A percentile compares a stretch with the other conserved stretches of the same genome.
These are phyloP conservation scores for Cydia strobilella DNA, from an alignment of 1,140 invertebrate genomes.

Conservation along the genomic window DNA sequence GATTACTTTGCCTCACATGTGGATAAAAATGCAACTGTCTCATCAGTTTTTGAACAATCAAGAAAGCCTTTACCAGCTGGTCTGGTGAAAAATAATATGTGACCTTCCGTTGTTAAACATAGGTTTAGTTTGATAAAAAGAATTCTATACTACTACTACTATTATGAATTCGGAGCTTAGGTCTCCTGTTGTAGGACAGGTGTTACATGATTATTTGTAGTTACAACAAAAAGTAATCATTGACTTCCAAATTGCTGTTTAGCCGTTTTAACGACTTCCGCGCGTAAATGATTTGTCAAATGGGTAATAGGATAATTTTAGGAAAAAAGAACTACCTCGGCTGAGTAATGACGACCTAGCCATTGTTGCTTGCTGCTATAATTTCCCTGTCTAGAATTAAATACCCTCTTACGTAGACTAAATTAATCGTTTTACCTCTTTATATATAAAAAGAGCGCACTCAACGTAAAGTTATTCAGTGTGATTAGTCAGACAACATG, in stretches of 20 bases:
- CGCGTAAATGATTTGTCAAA: constrained; percentile 1
- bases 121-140: too few species aligned
- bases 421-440: not conserved
- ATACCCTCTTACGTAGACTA: not conserved
- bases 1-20: too few species aligned
- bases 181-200: too few species aligned
- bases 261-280: not conserved
- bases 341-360: not conserved
- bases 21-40: too few species aligned
- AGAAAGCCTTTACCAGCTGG: too few species aligned
- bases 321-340: not conserved
- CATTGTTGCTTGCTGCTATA: not conserved
- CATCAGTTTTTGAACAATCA: too few species aligned
- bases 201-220: not conserved
- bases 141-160: too few species aligned
- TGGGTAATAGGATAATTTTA: not conserved
- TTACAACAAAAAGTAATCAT: not conserved
- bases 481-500: not conserved
- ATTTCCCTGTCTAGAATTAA: not conserved
- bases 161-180: too few species aligned
- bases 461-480: not conserved
- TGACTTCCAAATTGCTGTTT: not conserved
- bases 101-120: too few species aligned
- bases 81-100: too few species aligned
- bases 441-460: not conserved